Conservation (phyloP, 2,797 vertebrate genomes). For the Thripadectes ignobilis region DNA sequence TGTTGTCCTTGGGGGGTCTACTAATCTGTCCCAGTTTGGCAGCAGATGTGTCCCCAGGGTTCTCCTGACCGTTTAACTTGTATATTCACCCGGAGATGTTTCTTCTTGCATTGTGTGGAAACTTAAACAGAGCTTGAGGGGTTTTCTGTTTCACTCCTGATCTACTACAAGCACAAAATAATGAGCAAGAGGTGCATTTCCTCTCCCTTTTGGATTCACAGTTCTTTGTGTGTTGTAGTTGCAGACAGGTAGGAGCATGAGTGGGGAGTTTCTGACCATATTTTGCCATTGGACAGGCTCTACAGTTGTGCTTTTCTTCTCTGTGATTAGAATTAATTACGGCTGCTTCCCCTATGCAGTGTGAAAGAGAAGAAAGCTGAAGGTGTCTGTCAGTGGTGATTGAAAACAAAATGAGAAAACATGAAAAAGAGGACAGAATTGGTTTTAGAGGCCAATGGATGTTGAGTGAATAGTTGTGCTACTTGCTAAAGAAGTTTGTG, state of each 20-base stretch:
- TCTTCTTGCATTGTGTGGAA: background rate
- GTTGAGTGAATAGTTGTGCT: slow-evolving; percentile 21
- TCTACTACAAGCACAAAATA: background rate
- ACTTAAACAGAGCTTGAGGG: background rate
- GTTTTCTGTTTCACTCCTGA: background rate
- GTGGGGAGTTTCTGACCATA: slow-evolving; percentile 30
- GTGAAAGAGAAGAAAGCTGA: slow-evolving; percentile 14
- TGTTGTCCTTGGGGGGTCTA: background rate
- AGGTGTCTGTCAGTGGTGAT: background rate
- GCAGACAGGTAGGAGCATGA: background rate
- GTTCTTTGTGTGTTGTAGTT: background rate
- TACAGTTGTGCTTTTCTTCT: slow-evolving; percentile 45
- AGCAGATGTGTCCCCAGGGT: background rate
- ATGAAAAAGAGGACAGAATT: slow-evolving; percentile 1
- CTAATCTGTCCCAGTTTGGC: background rate
- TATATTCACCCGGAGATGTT: background rate
- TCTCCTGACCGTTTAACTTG: background rate
- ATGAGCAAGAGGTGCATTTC: background rate
- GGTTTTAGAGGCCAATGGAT: background rate
- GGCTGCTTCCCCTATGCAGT: slow-evolving; percentile 51
- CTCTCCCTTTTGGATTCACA: background rate
- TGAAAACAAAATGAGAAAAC: slow-evolving; percentile 26
- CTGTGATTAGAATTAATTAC: slow-evolving; percentile 76
- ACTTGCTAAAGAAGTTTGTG: slow-evolving; percentile 33
- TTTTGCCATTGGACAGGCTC: slow-evolving; percentile 32